phyloP scores from a whole-genome alignment of 2,113 vertebrate genomes.

The Falcunculus frontatus region DNA sequence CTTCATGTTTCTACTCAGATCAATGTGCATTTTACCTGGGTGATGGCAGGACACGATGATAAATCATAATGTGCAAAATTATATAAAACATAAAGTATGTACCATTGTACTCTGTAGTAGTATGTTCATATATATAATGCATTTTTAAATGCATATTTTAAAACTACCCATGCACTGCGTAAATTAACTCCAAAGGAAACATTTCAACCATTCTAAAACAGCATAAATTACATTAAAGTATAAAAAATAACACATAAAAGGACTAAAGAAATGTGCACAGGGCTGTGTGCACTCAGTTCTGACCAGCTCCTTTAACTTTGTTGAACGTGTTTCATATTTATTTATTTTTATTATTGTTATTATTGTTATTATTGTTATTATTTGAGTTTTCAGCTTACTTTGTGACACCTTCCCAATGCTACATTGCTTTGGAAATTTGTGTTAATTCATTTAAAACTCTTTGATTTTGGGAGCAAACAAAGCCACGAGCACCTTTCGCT shows the following conservation, averaged over 20 bases:
- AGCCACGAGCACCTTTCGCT: slow-evolving; percentile 12
- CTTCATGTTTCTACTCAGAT: not conserved
- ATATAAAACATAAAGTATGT: not conserved
- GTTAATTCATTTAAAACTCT: slow-evolving; percentile 10
- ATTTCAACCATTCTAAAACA: not conserved
- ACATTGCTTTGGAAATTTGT: slow-evolving; percentile 14
- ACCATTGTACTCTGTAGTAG: accelerated
- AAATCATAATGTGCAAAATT: not conserved
- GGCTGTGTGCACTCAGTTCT: not conserved
- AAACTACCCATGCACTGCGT: not conserved
- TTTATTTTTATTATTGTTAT: not conserved
- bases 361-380: not conserved
- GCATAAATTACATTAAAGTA: not conserved
- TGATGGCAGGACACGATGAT: not conserved
- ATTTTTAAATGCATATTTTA: not conserved
- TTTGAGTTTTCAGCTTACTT: not conserved
- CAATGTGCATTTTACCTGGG: not conserved
- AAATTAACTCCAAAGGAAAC: not conserved
- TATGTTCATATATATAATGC: not conserved
- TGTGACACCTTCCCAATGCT: not conserved
- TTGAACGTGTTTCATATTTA: slow-evolving; percentile 3
- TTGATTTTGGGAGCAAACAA: not conserved
- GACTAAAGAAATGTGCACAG: not conserved
- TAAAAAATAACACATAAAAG: not conserved
- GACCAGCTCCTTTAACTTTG: not conserved